A percentile compares a stretch with the other conserved stretches of the same genome.
phyloP scores from a whole-genome alignment of 2,113 vertebrate genomes.

The Chlamydotis undulata region DNA sequence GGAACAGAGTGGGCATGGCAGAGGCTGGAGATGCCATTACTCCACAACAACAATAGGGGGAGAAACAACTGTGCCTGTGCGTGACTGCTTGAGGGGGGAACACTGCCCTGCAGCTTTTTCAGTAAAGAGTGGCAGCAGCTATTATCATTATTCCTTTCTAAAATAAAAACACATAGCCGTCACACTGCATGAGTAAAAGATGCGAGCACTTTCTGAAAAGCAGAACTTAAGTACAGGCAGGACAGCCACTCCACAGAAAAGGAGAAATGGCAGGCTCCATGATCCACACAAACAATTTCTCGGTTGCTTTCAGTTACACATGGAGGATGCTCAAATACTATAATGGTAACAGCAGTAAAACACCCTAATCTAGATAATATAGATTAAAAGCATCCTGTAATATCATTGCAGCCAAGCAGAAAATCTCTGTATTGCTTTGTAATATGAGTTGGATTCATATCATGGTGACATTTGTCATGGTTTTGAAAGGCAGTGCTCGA shows the following conservation, averaged over 20 bases:
- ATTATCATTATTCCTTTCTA: background rate
- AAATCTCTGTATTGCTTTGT: slow-evolving; percentile 43
- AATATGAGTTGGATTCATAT: slow-evolving; percentile 28
- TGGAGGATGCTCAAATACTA: background rate
- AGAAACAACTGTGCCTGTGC: background rate
- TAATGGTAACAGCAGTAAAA: slow-evolving; percentile 22
- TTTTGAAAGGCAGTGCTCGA: background rate
- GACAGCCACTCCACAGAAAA: background rate
- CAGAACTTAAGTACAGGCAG: background rate
- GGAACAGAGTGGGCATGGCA: background rate
- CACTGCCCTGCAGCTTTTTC: background rate
- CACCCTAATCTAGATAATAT: slow-evolving; percentile 33
- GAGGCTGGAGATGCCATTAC: background rate
- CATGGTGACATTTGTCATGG: slow-evolving; percentile 1
- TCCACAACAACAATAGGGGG: background rate
- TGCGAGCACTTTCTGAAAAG: background rate
- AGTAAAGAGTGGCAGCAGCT: background rate
- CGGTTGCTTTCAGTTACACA: background rate
- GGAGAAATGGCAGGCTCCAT: background rate
- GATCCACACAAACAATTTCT: background rate
- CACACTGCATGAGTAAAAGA: background rate
- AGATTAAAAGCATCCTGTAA: slow-evolving; percentile 57
- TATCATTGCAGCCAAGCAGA: slow-evolving; percentile 35
- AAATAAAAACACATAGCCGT: background rate
- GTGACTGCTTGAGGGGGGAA: background rate